Percentiles rank a stretch among this genome's conserved stretches.
These are phyloP conservation scores for Sebastolobus alascanus DNA, from an alignment of 2,797 vertebrate species.

Conservation along the genomic window DNA sequence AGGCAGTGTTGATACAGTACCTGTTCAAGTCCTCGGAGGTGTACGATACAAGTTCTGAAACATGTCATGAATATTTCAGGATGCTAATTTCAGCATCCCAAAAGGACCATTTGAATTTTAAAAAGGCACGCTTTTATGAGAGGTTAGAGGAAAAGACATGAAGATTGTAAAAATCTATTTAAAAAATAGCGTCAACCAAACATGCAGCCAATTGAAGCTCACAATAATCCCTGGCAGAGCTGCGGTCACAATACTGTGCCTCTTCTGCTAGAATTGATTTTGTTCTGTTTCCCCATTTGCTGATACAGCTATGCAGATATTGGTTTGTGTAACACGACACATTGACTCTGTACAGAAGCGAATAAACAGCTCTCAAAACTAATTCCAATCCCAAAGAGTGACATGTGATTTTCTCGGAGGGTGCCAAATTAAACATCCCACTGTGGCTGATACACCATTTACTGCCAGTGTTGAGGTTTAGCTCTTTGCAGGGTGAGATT, in stretches of 20 bases:
- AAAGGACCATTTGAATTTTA: conserved; percentile 72
- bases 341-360: conserved; percentile 40
- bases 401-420: conserved; percentile 63
- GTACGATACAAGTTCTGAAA: conserved; percentile 60
- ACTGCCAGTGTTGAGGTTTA: conserved; percentile 69
- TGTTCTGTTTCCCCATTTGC: conserved; percentile 32
- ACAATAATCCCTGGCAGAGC: conserved; percentile 29
- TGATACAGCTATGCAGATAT: conserved; percentile 58
- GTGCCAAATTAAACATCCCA: conserved; percentile 74
- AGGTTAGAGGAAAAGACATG: conserved; percentile 62
- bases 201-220: conserved; percentile 16
- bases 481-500: conserved; percentile 73
- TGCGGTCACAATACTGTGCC: conserved; percentile 5
- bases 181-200: conserved; percentile 30
- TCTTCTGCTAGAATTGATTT: conserved; percentile 52
- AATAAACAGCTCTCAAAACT: conserved; percentile 69
- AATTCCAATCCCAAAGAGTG: conserved; percentile 67
- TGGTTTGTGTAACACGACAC: conserved; percentile 58
- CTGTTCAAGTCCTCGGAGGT: conserved; percentile 64
- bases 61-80: conserved; percentile 79
- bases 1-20: conserved; percentile 57
- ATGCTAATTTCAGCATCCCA: conserved; percentile 75
- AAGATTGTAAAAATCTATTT: conserved; percentile 49
- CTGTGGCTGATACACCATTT: conserved; percentile 78
- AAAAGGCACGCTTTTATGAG: conserved; percentile 56